phyloP scores from a whole-genome alignment of 2,797 vertebrate genomes.

The Malacoctenus gilli region DNA sequence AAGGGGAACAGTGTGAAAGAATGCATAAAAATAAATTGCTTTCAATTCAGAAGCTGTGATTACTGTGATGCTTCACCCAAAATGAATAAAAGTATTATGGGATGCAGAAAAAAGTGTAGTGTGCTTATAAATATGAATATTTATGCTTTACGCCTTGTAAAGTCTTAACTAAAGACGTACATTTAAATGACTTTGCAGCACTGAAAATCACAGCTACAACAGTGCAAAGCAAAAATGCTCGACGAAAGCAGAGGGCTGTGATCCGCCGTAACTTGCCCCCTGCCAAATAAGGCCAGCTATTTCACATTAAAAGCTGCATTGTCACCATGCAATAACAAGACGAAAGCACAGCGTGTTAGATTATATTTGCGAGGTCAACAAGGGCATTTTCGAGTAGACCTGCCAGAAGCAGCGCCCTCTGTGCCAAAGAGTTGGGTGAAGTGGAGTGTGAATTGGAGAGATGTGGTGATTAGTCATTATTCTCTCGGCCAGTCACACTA shows the following conservation, averaged over 20 bases:
- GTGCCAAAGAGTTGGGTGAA: slow-evolving; percentile 31
- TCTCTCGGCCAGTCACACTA: slow-evolving; percentile 44
- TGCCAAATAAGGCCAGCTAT: slow-evolving; percentile 16
- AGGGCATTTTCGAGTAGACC: slow-evolving; percentile 33
- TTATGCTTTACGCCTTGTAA: too few relatives aligned
- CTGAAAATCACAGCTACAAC: too few relatives aligned
- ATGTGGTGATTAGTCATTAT: slow-evolving; percentile 48
- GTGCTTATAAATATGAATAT: not conserved
- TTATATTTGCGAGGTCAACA: slow-evolving; percentile 37
- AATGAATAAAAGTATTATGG: slow-evolving; percentile 6
- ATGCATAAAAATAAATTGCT: slow-evolving; percentile 18
- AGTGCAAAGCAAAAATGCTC: too few relatives aligned
- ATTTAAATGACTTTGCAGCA: too few relatives aligned
- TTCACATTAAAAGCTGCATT: slow-evolving; percentile 27
- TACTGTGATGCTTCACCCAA: slow-evolving; percentile 7
- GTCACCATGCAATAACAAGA: slow-evolving; percentile 36
- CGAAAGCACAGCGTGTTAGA: slow-evolving; percentile 7
- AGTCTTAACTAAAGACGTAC: too few relatives aligned
- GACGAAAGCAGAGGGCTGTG: slow-evolving; percentile 4
- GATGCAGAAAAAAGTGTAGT: slow-evolving; percentile 3
- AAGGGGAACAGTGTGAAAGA: slow-evolving; percentile 14
- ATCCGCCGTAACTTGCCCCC: slow-evolving; percentile 18
- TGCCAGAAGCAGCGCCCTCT: slow-evolving; percentile 1
- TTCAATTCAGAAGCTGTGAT: slow-evolving; percentile 16
- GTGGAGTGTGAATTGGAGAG: slow-evolving; percentile 34